These are phyloP conservation scores for Porites australiensis DNA, from an alignment of 64 coral and sea anemone genomes.

Conservation along the genomic window DNA sequence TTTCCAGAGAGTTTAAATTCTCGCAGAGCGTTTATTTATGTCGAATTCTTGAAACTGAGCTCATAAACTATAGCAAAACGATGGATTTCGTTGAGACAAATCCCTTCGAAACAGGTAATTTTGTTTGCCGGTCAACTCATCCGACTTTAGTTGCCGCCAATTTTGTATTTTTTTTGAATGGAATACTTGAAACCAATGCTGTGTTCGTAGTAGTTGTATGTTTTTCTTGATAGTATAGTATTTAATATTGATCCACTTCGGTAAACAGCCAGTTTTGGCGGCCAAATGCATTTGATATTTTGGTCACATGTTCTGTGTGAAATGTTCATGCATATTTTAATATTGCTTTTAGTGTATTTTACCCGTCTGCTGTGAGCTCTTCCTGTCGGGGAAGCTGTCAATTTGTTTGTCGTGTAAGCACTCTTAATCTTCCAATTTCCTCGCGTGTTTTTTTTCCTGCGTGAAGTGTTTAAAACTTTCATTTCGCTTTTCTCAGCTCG, in stretches of 20 bases:
- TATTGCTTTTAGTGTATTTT: constrained; percentile 8
- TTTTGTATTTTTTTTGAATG: neutral
- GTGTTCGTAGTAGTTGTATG: neutral
- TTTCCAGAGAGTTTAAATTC: neutral
- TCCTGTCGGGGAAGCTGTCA: constrained; percentile 17
- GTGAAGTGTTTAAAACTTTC: neutral
- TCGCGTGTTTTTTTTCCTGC: neutral
- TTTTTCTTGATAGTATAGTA: neutral
- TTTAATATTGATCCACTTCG: neutral
- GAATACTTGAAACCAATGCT: neutral
- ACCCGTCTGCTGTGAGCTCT: constrained; percentile 2
- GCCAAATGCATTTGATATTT: neutral
- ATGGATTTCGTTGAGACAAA: constrained; percentile 42
- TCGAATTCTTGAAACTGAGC: neutral
- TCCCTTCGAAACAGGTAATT: constrained; percentile 50
- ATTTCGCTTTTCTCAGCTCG: too few species aligned
- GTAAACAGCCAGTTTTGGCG: neutral
- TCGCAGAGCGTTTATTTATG: neutral
- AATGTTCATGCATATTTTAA: constrained; percentile 18
- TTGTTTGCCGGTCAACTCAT: neutral
- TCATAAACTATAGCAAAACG: neutral
- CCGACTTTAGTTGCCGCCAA: constrained; percentile 8
- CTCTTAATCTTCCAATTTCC: neutral
- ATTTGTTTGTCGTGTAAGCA: neutral
- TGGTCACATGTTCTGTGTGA: constrained; percentile 1